Base-by-base conservation (phyloP, 2,113 vertebrate genomes). In the Thunnus thynnus region DNA sequence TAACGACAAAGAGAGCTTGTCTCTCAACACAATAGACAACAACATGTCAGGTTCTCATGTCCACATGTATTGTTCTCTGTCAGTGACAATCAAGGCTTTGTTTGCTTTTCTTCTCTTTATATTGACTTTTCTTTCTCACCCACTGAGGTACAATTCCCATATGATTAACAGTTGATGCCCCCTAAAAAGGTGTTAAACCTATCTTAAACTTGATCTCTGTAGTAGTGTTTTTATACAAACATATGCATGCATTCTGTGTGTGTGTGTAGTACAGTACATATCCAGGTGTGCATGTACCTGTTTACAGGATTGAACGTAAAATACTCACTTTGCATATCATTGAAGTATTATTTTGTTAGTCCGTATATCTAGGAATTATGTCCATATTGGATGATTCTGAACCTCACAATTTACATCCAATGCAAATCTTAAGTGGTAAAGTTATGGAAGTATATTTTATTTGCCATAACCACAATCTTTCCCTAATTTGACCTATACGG, bases 41-140 rank as follows among this genome's bases (percentile, higher is more conserved):
- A 22, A 22, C 22, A 22, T 55, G 46, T 81, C 64, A 77, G 72
- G 62, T 54, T 76, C n/a, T 36, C 61, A 52, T 77, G 14, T 30
- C 44, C 66, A 51, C 44, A 18, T 2, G 1, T 11, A 30, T 68
- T 74, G 58, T 77, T 78, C 32, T 64, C 36, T 57, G 41, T 41
- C 76, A 32, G 20, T 30, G 58, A 73, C 83, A 71, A 4, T 86
- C 66, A 69, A 54, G 2, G 27, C 46, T 63, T 60, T 62, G 16
- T 41, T 36, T 13, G 18, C 14, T 61, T 71, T 30, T 78, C 13
- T 16, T 78, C 20, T 57, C 36, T 48, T 20, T 27, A 10, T 3
- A 27, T 48, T 27, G 57, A 47, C 30, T 16, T 61, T 50, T 54
- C 17, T 67, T 70, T 14, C 13, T 50, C 52, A 55, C 69, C 52